A percentile compares a stretch with the other conserved stretches of the same genome.
Evolutionary conservation across 2,113 vertebrate species (phyloP).

Genomic region (Scomber japonicus): DNA sequence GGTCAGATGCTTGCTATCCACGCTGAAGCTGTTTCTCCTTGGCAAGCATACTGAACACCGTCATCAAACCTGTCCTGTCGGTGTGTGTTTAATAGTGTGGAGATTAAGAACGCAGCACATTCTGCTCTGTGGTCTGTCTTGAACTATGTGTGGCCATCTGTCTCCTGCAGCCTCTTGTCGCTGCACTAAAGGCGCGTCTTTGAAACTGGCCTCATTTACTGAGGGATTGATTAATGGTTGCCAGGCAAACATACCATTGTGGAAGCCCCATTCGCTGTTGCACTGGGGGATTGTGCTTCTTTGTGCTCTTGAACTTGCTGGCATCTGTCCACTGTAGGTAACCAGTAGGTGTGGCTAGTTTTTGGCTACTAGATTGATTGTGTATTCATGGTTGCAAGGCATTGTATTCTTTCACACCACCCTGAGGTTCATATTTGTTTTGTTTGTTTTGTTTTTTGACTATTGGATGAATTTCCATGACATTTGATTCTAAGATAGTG

Average conservation of each 20-base stretch:
- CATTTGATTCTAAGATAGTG: background rate
- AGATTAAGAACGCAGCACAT: slow-evolving; percentile 39
- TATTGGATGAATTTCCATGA: background rate
- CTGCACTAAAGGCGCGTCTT: background rate
- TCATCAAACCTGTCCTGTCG: slow-evolving; percentile 36
- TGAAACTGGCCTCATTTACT: slow-evolving; percentile 10
- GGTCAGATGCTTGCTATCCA: slow-evolving; percentile 18
- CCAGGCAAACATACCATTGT: background rate
- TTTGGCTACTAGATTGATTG: too few species aligned
- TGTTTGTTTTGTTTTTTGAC: background rate
- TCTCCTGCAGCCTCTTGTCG: slow-evolving; percentile 23
- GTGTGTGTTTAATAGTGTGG: slow-evolving; percentile 7
- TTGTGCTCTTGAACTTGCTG: background rate
- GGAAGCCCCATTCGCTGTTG: background rate
- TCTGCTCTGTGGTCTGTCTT: slow-evolving; percentile 5
- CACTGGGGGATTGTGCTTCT: background rate
- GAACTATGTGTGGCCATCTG: slow-evolving; percentile 45
- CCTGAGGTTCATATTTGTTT: too few species aligned
- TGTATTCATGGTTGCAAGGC: too few species aligned
- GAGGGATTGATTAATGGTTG: background rate
- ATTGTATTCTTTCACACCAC: too few species aligned
- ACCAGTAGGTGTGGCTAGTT: too few species aligned
- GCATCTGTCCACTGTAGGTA: too few species aligned
- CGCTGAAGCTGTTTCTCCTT: slow-evolving; percentile 25
- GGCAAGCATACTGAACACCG: background rate